These are phyloP conservation scores for Peribatodes rhomboidaria DNA, from an alignment of 2,888 invertebrate genomes.

Conservation along the genomic window DNA sequence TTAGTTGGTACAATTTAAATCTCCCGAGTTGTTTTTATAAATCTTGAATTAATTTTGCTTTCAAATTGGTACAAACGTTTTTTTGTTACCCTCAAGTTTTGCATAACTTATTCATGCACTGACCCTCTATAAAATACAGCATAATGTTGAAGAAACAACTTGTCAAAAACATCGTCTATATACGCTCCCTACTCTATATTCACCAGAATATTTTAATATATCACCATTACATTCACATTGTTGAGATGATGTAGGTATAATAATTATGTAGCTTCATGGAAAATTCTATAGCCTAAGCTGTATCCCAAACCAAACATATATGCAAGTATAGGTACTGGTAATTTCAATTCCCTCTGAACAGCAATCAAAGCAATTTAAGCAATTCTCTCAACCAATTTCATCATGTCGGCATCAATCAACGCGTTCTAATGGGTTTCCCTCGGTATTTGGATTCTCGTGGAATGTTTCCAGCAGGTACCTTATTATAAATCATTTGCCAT, in stretches of 20 bases:
- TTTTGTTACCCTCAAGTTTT: conserved; percentile 22
- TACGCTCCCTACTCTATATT: not conserved
- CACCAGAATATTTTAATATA: conserved; percentile 4
- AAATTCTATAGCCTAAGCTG: not conserved
- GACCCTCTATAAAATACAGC: conserved; percentile 30
- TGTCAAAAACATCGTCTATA: conserved; percentile 7
- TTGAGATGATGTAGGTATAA: not conserved
- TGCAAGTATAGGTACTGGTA: conserved; percentile 1
- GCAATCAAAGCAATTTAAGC: conserved; percentile 32
- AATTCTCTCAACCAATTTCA: conserved; percentile 28
- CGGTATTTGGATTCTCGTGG: conserved; percentile 4
- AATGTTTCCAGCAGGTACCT: not conserved
- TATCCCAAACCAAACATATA: not conserved
- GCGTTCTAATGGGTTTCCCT: conserved; percentile 23
- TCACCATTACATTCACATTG: not conserved
- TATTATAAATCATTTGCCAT: not conserved
- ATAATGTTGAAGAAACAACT: conserved; percentile 1
- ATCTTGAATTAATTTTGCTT: conserved; percentile 26
- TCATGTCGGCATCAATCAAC: conserved; percentile 16
- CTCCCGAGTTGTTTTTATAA: conserved; percentile 1
- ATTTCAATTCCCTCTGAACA: conserved; percentile 17
- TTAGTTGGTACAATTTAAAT: conserved; percentile 5
- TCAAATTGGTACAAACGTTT: conserved; percentile 12
- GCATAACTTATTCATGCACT: conserved; percentile 38
- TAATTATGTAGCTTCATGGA: not conserved